phyloP scores from a whole-genome alignment of 2,888 invertebrate genomes.

The Torymus auratus region DNA sequence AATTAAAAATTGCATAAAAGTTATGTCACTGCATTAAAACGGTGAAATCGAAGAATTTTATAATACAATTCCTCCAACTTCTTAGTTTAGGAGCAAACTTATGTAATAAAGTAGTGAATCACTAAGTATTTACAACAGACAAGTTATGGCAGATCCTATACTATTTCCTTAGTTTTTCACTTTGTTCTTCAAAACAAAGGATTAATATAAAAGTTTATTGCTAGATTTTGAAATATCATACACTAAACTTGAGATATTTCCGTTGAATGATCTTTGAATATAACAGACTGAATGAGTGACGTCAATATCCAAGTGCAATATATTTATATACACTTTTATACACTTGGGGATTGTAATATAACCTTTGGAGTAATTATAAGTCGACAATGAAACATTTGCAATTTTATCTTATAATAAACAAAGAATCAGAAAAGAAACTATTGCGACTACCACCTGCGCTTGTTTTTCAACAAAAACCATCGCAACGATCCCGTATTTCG shows the following conservation, averaged over 20 bases:
- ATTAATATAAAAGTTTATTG: conserved; percentile 7
- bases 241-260: too few species aligned
- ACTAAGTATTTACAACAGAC: background rate
- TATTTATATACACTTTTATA: too few species aligned
- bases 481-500: conserved; percentile 13
- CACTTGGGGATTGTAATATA: too few species aligned
- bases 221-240: conserved; percentile 23
- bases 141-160: background rate
- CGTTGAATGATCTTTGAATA: too few species aligned
- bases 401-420: too few species aligned
- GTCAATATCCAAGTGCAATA: too few species aligned
- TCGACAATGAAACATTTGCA: too few species aligned
- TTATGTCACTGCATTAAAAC: background rate
- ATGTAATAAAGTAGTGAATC: conserved; percentile 5
- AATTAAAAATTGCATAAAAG: background rate
- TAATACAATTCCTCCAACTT: background rate
- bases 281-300: too few species aligned
- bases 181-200: conserved; percentile 35
- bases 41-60: background rate
- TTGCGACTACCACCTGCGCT: background rate
- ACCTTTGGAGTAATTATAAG: too few species aligned
- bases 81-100: background rate
- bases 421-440: too few species aligned
- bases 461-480: conserved; percentile 6
- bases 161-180: conserved; percentile 9